phyloP scores from a whole-genome alignment of 2,888 invertebrate genomes.

The Mechanitis messenoides region DNA sequence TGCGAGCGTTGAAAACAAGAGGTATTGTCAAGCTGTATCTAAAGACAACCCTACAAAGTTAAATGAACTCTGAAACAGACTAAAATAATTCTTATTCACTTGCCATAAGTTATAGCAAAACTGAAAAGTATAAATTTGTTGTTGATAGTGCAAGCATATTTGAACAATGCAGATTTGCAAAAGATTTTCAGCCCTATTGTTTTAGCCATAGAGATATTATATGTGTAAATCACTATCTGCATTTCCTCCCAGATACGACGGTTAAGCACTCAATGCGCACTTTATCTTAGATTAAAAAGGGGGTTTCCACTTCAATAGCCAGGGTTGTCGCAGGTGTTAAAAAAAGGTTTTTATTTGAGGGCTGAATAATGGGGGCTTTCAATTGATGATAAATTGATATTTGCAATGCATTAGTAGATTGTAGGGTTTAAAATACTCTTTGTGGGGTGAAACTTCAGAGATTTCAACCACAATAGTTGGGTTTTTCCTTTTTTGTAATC shows the following conservation, averaged over 20 bases:
- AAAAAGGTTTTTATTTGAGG: conserved; percentile 19
- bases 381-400: conserved; percentile 20
- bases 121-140: conserved; percentile 14
- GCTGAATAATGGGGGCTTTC: background rate
- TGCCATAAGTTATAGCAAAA: conserved; percentile 11
- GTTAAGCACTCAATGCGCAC: conserved; percentile 72
- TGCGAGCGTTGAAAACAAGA: conserved; percentile 69
- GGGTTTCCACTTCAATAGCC: conserved; percentile 41
- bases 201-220: background rate
- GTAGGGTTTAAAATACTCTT: background rate
- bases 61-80: conserved; percentile 16
- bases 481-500: background rate
- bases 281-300: conserved; percentile 74
- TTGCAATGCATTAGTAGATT: conserved; percentile 5
- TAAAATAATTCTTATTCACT: conserved; percentile 33
- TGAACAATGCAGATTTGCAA: conserved; percentile 20
- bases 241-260: conserved; percentile 46
- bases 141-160: conserved; percentile 33
- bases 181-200: conserved; percentile 9
- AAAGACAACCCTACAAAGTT: conserved; percentile 49
- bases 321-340: conserved; percentile 42
- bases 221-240: background rate
- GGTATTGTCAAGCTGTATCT: conserved; percentile 67
- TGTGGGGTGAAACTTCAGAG: background rate
- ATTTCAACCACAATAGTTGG: background rate